phyloP scores from a whole-genome alignment of 2,113 vertebrate genomes.

The Heterochromis multidens region DNA sequence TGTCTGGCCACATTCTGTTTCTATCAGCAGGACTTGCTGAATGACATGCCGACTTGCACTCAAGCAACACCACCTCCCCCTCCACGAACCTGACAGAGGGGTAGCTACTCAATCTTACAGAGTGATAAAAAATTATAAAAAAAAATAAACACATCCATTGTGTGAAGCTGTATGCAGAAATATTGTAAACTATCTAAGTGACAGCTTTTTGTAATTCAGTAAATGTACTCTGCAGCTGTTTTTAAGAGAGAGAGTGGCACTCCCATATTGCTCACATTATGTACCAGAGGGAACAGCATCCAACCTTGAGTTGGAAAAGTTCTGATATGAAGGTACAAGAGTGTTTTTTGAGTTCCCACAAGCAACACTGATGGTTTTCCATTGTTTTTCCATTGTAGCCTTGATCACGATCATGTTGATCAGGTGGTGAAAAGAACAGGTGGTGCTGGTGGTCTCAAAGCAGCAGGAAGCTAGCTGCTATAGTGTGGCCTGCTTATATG shows the following conservation, averaged over 20 bases:
- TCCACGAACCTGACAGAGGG: not conserved
- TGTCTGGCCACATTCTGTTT: slow-evolving; percentile 16
- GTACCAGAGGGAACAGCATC: not conserved
- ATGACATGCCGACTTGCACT: not conserved
- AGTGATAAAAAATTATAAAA: not conserved
- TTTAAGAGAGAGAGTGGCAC: not conserved
- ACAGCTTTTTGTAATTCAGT: not conserved
- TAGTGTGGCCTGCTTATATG: not conserved
- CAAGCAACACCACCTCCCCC: not conserved
- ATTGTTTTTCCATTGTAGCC: not conserved
- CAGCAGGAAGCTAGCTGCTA: not conserved
- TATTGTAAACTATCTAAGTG: not conserved
- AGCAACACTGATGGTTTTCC: not conserved
- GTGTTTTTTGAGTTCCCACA: not conserved
- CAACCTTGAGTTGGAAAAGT: not conserved
- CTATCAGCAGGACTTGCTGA: not conserved
- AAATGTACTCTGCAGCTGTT: not conserved
- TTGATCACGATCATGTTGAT: not conserved
- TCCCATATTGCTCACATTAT: not conserved
- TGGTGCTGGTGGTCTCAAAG: not conserved
- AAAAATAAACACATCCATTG: not conserved
- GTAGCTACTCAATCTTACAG: not conserved
- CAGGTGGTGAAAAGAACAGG: not conserved
- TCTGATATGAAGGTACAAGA: not conserved
- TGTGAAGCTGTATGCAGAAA: not conserved